Conservation (phyloP, 2,888 invertebrate genomes). For the Disparrhopalites patrizii region DNA sequence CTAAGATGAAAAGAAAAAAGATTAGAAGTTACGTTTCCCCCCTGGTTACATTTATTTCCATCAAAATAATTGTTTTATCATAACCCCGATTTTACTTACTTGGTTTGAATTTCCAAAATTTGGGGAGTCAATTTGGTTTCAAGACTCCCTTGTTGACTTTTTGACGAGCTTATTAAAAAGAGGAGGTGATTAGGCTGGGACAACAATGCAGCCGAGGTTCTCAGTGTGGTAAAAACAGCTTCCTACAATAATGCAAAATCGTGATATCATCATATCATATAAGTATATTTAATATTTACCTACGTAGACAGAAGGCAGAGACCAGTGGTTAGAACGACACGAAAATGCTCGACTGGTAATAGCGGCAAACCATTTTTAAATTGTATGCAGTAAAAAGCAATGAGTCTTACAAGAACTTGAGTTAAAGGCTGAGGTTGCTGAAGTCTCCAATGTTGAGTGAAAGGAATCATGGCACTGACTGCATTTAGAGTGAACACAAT, state of each 20-base stretch:
- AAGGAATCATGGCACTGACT: slow-evolving; percentile 37
- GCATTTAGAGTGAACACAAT: slow-evolving; percentile 35
- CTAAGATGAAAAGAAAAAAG: too few species aligned
- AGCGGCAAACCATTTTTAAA: too few species aligned
- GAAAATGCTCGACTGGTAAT: too few species aligned
- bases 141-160: slow-evolving; percentile 2
- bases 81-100: slow-evolving; percentile 35
- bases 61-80: too few species aligned
- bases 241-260: slow-evolving; percentile 30
- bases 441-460: slow-evolving; percentile 37
- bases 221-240: slow-evolving; percentile 39
- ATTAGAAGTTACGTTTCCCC: too few species aligned
- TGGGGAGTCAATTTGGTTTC: slow-evolving; percentile 37
- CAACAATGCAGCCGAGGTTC: slow-evolving; percentile 39
- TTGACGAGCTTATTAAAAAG: slow-evolving; percentile 31
- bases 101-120: slow-evolving; percentile 42
- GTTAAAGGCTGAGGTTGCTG: slow-evolving; percentile 31
- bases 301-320: too few species aligned
- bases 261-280: too few species aligned
- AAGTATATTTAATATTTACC: too few species aligned
- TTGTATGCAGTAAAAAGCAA: too few species aligned
- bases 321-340: too few species aligned
- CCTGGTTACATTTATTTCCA: too few species aligned
- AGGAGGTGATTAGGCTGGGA: slow-evolving; percentile 40
- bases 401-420: slow-evolving; percentile 42